phyloP scores from a whole-genome alignment of 2,113 vertebrate species.

The Gymnarchus niloticus region DNA sequence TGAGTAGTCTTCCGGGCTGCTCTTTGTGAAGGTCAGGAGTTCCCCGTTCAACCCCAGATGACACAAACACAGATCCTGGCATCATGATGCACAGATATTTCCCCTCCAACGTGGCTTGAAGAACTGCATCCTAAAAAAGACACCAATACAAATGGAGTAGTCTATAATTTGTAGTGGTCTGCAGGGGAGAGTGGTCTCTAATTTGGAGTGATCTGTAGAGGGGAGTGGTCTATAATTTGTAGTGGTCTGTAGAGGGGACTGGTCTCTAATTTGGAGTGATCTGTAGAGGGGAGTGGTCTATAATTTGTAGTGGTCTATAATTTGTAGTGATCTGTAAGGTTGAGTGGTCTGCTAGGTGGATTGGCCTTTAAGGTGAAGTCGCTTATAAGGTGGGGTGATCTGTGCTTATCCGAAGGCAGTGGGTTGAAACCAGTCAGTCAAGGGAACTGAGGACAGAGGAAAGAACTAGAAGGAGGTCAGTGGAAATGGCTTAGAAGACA shows the following conservation, averaged over 20 bases:
- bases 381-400: too few species aligned
- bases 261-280: too few species aligned
- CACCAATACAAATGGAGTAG: background rate
- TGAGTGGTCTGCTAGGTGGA: too few species aligned
- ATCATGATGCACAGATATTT: background rate
- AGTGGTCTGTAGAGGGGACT: too few species aligned
- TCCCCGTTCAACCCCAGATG: background rate
- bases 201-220: too few species aligned
- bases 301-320: too few species aligned
- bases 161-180: too few species aligned
- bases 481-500: background rate
- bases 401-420: background rate
- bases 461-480: background rate
- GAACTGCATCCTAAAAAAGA: background rate
- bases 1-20: background rate
- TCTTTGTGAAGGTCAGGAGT: constrained; percentile 1
- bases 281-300: too few species aligned
- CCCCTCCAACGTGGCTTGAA: background rate
- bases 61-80: background rate
- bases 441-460: background rate
- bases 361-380: too few species aligned
- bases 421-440: background rate
- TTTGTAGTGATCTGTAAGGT: too few species aligned
- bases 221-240: too few species aligned
- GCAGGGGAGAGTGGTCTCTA: too few species aligned